These are phyloP conservation scores for Pseudochromis fuscus DNA, from an alignment of 2,797 vertebrate species.

Conservation along the genomic window DNA sequence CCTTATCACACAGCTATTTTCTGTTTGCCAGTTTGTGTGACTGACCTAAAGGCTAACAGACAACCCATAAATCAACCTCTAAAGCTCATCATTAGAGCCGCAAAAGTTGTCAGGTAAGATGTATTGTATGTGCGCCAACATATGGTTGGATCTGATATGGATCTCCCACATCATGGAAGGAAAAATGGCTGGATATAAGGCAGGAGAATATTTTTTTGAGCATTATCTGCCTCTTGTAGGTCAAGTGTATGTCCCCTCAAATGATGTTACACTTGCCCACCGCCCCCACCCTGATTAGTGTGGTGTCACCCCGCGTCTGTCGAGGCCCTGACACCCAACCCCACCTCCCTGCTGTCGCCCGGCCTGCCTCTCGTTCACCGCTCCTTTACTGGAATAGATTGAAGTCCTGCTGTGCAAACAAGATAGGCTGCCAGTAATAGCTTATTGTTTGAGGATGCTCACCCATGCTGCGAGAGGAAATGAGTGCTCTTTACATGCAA, in stretches of 20 bases:
- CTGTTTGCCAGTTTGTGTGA: background rate
- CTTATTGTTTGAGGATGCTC: slow-evolving; percentile 65
- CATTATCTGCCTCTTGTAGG: slow-evolving; percentile 20
- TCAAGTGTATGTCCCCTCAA: slow-evolving; percentile 40
- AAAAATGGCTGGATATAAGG: slow-evolving; percentile 5
- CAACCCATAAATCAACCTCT: slow-evolving; percentile 1
- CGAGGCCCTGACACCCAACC: slow-evolving; percentile 41
- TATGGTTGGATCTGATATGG: no score
- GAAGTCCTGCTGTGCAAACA: slow-evolving; percentile 62
- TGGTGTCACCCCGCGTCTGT: slow-evolving; percentile 31
- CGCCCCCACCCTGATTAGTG: slow-evolving; percentile 34
- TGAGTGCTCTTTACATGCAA: slow-evolving; percentile 46
- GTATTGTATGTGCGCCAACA: background rate
- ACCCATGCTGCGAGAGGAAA: slow-evolving; percentile 60
- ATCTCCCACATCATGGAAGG: no score
- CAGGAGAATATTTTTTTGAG: slow-evolving; percentile 2
- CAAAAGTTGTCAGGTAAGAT: slow-evolving; percentile 3
- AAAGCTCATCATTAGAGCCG: background rate
- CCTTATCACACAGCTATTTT: slow-evolving; percentile 5
- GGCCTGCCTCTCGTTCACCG: slow-evolving; percentile 42
- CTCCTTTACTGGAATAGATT: slow-evolving; percentile 54
- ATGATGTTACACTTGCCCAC: slow-evolving; percentile 14
- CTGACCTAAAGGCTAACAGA: background rate
- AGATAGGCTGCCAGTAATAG: slow-evolving; percentile 63
- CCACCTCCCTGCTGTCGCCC: slow-evolving; percentile 36